Percentiles rank a stretch among this genome's conserved stretches.
Conservation (phyloP, 1,140 invertebrate species). For the Tetraneura akinire region DNA sequence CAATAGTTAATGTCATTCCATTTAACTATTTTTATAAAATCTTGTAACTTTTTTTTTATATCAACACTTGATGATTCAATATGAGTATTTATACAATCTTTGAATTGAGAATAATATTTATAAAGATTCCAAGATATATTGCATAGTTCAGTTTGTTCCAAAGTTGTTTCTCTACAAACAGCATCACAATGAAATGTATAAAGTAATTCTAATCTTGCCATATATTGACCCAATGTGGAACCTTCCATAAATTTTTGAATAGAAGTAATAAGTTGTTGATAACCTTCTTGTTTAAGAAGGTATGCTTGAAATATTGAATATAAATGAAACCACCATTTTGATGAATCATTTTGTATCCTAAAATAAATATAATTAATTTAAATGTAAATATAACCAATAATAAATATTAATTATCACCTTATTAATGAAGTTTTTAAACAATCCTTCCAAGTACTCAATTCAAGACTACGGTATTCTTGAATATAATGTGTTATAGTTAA, state of each 20-base stretch:
- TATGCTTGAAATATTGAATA: constrained; percentile 70
- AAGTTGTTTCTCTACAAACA: constrained; percentile 51
- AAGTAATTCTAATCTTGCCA: constrained; percentile 76
- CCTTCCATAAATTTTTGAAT: constrained; percentile 84
- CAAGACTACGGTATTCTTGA: constrained; percentile 87
- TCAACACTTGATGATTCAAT: constrained; percentile 72
- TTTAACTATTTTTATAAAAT: constrained; percentile 92
- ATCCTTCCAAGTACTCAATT: constrained; percentile 84
- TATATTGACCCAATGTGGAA: constrained; percentile 81
- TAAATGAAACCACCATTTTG: constrained; percentile 90
- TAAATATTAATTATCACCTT: constrained; percentile 57
- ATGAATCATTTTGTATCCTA: constrained; percentile 66
- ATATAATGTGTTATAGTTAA: constrained; percentile 76
- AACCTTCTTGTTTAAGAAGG: constrained; percentile 11
- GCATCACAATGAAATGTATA: constrained; percentile 75
- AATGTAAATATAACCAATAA: background rate
- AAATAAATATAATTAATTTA: constrained; percentile 16
- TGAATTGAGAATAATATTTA: constrained; percentile 83
- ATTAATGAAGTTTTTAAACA: constrained; percentile 61
- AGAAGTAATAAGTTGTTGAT: constrained; percentile 61
- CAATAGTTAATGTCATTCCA: constrained; percentile 94
- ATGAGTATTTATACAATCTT: constrained; percentile 64
- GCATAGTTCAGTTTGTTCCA: constrained; percentile 63
- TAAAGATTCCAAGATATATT: constrained; percentile 82
- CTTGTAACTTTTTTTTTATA: constrained; percentile 88